phyloP scores from a whole-genome alignment of 1,140 invertebrate species.

The Scaptomyza pallida region DNA sequence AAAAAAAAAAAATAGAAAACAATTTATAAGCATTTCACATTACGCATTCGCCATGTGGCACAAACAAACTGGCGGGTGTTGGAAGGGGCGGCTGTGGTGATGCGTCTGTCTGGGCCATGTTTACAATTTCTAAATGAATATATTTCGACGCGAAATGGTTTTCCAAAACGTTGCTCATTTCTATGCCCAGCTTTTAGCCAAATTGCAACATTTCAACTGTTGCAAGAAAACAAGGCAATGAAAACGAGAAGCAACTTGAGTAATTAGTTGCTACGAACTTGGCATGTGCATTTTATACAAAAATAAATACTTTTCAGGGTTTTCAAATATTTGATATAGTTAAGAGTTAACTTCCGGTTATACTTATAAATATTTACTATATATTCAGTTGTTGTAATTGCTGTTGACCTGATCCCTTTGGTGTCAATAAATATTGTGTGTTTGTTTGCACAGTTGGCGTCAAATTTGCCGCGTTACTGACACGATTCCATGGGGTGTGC shows the following conservation, averaged over 20 bases:
- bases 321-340: too few species aligned
- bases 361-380: not conserved
- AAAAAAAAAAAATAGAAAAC: conserved; percentile 30
- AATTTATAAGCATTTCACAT: conserved; percentile 58
- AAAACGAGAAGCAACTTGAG: not conserved
- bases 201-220: conserved; percentile 58
- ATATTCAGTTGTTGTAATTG: conserved; percentile 5
- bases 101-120: conserved; percentile 66
- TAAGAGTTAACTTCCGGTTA: too few species aligned
- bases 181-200: conserved; percentile 72
- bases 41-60: conserved; percentile 74
- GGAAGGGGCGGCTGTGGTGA: not conserved
- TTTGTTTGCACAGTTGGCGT: conserved; percentile 77
- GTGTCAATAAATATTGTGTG: conserved; percentile 68
- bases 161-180: conserved; percentile 67
- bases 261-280: not conserved
- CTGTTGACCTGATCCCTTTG: conserved; percentile 57
- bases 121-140: conserved; percentile 60
- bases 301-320: too few species aligned
- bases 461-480: conserved; percentile 62
- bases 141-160: conserved; percentile 56
- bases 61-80: conserved; percentile 13
- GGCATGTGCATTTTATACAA: too few species aligned
- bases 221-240: not conserved
- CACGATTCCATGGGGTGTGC: not conserved